Evolutionary conservation across 2,888 invertebrate genomes (phyloP).

Genomic region (Steromphala cineraria): DNA sequence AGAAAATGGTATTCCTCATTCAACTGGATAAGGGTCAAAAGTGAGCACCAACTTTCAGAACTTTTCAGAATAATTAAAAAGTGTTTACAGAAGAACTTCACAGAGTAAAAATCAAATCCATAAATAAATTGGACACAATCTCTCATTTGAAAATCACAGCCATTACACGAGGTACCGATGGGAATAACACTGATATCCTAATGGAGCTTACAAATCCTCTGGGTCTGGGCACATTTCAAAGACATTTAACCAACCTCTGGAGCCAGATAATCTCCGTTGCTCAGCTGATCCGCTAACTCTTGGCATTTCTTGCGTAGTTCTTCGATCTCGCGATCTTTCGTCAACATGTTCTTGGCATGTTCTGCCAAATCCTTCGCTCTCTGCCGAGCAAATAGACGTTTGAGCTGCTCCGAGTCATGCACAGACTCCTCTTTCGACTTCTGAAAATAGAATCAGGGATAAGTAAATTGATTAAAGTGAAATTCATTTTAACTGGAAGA

Average conservation of each 20-base stretch:
- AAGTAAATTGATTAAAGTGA: neutral
- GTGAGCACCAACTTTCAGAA: no score
- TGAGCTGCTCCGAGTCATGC: slow-evolving; percentile 63
- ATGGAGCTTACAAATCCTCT: neutral
- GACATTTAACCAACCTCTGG: slow-evolving; percentile 51
- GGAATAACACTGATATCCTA: neutral
- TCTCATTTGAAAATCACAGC: neutral
- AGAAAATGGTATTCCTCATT: no score
- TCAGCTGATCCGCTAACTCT: slow-evolving; percentile 65
- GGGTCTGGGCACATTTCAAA: neutral
- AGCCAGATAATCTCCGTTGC: slow-evolving; percentile 57
- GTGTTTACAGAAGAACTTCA: no score
- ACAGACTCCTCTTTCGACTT: slow-evolving; percentile 51
- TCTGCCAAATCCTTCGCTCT: slow-evolving; percentile 71
- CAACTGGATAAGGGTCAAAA: no score
- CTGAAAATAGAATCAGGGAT: slow-evolving; percentile 35
- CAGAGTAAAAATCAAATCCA: no score
- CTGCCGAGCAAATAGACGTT: slow-evolving; percentile 70
- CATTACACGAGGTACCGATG: no score
- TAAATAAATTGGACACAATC: neutral
- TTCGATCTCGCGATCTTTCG: slow-evolving; percentile 72
- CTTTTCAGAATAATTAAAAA: no score
- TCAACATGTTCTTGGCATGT: slow-evolving; percentile 69
- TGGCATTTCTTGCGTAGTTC: slow-evolving; percentile 68
- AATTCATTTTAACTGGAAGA: no score